Base-by-base conservation (phyloP, 2,888 invertebrate species). In the Dendrolimus pini region DNA sequence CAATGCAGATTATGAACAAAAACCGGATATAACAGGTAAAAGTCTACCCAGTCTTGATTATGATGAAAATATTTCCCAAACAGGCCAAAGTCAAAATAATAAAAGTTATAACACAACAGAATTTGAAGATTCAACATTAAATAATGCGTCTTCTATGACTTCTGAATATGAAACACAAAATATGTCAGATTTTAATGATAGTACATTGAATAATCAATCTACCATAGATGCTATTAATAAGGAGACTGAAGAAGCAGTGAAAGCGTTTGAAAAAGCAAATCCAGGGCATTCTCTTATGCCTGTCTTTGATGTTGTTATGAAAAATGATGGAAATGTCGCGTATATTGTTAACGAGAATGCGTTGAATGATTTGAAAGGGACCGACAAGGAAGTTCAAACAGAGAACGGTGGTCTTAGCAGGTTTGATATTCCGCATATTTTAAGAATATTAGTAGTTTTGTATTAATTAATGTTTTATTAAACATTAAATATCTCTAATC, bases 301-400 rank as follows among this genome's bases (percentile, higher is more conserved):
- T 12, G 70, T 74, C 54, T 77, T 77, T 56, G 75, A 77, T 64
- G 70, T 76, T 52, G 68, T 69, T 62, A 74, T 76, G 76, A 76
- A 74, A 60, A 70, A 74, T 58, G 77, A 77, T 7, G 74, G 75
- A 65, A 73, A 75, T 18, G 72, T 72, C 0, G 76, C 73, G 41
- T 75, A 73, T 58, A 67, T 76, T 58, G 68, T 74, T 2, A 66
- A 71, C 56, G 63, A 74, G 60, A 65, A 66, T 56, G 55, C 61
- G 9, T 62, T 65, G 10, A 60, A 63, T 13, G 61, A 62, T 10
- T 57, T 66, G 41, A 65, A 68, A 59, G 65, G 62, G n/a, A 55
- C 66, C 7, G 70, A 72, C 63, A 74, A 73, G 57, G 65, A 60
- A 52, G 66, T 65, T 54, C 70, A 71, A 62, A 66, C 67, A 14